Base-by-base conservation (phyloP, 2,888 invertebrate species). In the Rotaria macrura region DNA sequence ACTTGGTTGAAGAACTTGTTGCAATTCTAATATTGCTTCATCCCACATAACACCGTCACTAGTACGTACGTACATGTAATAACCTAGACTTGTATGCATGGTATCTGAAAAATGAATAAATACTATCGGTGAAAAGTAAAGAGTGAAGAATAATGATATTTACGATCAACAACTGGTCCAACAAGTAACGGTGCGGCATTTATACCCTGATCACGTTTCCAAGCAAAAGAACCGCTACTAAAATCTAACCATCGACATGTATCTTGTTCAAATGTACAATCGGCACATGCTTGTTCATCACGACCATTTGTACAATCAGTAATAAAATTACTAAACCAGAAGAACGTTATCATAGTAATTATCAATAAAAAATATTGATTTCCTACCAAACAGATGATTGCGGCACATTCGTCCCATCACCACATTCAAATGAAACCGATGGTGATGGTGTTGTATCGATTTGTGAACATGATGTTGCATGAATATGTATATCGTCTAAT, bases 201-300 rank as follows among this genome's bases (percentile, higher is more conserved):
- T 23, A 20, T 1, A 47, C 84, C 86, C 84, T 85, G 54, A 20
- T n/a, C 83, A 84, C 86, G 23, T 29, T 23, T 34, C 86, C 86
- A 86, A 17, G 72, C 20, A 25, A 84, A 72, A 43, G 84, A 4
- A 38, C 79, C 86, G 20, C 4, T 9, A 49, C 86, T 86, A 25
- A 57, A 29, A 38, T 86, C 86, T 3, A 74, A 17, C 65, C 84
- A 86, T 43, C 54, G 86, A 79, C 86, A 86, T 38, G 79, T 84
- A 72, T 49, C 74, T 74, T 84, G 55, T 85, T 87, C 87, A 84
- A 87, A 87, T 85, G 87, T 85, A 85, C 87, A 87, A 83, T 87
- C 85, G 9, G 34, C 86, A 83, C 87, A 87, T 6, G 49, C 34
- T 65, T 85, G 52, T 79, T 87, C 87, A 57, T 87, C 87, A 17